A percentile compares a stretch with the other conserved stretches of the same genome.
Evolutionary conservation across 2,113 vertebrate species (phyloP).

Genomic region (Cyprinus carpio): DNA sequence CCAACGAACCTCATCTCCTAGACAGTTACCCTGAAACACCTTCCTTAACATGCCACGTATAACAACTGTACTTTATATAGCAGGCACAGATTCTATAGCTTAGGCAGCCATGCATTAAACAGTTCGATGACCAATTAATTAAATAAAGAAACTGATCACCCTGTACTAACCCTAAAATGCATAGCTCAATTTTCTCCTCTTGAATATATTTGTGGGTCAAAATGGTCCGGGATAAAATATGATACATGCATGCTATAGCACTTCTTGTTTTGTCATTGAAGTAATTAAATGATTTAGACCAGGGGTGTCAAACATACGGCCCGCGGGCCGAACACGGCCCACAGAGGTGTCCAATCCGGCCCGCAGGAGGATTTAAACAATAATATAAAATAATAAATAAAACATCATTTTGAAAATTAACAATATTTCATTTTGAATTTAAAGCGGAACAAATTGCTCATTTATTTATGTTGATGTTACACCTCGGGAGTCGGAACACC

Average conservation of each 20-base stretch:
- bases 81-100: neutral
- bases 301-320: no score
- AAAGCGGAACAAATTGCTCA: no score
- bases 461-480: no score
- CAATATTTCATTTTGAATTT: no score
- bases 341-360: no score
- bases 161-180: neutral
- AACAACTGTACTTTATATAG: neutral
- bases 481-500: no score
- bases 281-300: slow-evolving; percentile 18
- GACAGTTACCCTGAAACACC: slow-evolving; percentile 13
- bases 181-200: neutral
- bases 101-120: neutral
- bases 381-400: no score
- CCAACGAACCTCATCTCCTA: neutral
- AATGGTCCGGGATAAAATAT: neutral
- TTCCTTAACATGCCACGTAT: neutral
- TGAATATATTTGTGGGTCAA: neutral
- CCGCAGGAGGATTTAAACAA: no score
- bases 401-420: no score
- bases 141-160: neutral
- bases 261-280: slow-evolving; percentile 7
- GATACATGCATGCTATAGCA: neutral
- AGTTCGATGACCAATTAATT: neutral
- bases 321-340: no score